phyloP scores from a whole-genome alignment of 2,888 invertebrate species.

The Nephrotoma guestfalica region DNA sequence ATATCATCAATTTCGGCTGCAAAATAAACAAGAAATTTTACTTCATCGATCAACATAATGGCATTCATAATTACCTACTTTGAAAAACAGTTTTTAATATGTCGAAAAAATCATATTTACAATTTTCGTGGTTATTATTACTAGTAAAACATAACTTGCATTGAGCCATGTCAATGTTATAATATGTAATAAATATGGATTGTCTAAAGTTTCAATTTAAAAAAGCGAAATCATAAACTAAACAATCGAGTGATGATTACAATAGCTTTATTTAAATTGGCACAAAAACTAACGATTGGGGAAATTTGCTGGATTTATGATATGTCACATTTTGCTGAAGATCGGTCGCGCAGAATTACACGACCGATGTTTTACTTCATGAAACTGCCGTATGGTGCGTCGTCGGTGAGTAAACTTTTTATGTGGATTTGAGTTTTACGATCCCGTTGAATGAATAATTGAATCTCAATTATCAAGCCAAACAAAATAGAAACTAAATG shows the following conservation, averaged over 20 bases:
- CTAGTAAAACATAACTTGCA: not conserved
- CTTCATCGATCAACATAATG: not conserved
- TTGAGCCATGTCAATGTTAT: not conserved
- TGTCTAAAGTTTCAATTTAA: not conserved
- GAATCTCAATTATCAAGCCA: no score
- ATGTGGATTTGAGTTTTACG: no score
- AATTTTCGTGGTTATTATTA: not conserved
- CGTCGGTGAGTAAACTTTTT: no score
- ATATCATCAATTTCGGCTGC: not conserved
- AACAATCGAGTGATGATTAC: not conserved
- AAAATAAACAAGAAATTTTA: not conserved
- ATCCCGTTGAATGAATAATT: no score
- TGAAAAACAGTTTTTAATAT: not conserved
- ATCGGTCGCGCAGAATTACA: not conserved
- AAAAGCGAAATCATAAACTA: not conserved
- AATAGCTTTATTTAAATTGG: not conserved
- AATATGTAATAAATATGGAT: no score
- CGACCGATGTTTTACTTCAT: not conserved
- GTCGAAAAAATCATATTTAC: not conserved
- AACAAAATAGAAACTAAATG: no score
- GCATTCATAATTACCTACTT: not conserved
- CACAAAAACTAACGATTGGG: no score
- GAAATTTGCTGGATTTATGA: no score
- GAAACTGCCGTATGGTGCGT: no score
- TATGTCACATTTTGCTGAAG: no score